phyloP scores from a whole-genome alignment of 2,888 invertebrate species.

The Apamea monoglypha region DNA sequence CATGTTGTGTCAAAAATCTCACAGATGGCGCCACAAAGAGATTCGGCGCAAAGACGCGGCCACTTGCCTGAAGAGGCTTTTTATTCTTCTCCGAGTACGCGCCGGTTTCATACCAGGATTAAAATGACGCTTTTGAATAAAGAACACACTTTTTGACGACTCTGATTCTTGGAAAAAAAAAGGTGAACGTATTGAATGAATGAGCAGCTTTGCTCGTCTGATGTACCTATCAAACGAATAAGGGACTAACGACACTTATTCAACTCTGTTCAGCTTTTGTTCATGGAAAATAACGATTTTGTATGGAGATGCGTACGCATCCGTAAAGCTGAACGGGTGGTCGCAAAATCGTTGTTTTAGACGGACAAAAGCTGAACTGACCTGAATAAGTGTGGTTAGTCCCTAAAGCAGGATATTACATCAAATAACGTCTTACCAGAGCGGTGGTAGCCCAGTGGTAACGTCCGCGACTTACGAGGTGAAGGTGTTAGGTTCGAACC shows the following conservation, averaged over 20 bases:
- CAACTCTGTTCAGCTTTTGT: too few species aligned
- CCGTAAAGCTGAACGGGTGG: too few species aligned
- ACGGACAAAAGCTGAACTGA: too few species aligned
- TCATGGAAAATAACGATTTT: too few species aligned
- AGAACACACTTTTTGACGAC: not conserved
- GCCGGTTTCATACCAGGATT: conserved; percentile 51
- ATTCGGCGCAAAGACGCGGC: conserved; percentile 63
- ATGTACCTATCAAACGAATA: not conserved
- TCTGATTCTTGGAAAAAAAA: conserved; percentile 3
- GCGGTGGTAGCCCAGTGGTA: not conserved
- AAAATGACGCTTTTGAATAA: conserved; percentile 62
- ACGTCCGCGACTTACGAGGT: not conserved
- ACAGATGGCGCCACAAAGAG: conserved; percentile 50
- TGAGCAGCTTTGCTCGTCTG: not conserved
- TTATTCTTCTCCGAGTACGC: conserved; percentile 68
- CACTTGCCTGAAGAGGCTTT: conserved; percentile 72
- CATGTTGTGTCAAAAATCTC: conserved; percentile 35
- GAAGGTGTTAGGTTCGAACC: not conserved
- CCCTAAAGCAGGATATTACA: not conserved
- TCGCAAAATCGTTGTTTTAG: too few species aligned
- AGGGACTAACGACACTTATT: too few species aligned
- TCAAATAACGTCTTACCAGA: not conserved
- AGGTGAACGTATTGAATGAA: not conserved
- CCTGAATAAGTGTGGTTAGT: too few species aligned
- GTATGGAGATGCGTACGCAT: too few species aligned